Base-by-base conservation (phyloP, 2,113 vertebrate species). In the Corythornis madagascariensis region DNA sequence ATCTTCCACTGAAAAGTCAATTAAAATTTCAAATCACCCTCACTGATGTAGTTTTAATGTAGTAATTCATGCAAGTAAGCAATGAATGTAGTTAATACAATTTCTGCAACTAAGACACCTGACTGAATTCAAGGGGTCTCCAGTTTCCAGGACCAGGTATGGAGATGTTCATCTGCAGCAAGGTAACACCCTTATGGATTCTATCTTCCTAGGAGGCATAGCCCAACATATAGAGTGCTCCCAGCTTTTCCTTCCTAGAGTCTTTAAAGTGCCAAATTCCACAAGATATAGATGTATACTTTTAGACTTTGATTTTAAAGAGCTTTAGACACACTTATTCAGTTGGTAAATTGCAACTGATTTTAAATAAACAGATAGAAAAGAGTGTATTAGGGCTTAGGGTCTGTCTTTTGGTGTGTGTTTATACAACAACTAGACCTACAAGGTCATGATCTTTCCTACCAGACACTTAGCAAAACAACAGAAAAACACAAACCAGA, bases 161-260 rank as follows among this genome's bases (percentile, higher is more conserved):
- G 10, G 26, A 66, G 38, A 86, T 12, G 17, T 31, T 16, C 6
- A 10, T 16, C 26, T 65, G n/a, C 18, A 79, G 43, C 15, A 65
- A 80, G n/a, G 8, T 60, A 43, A 55, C 28, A 61, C 20, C 10
- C 17, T 33, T 29, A 2, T 0, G 2, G 28, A 11, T 70, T 29
- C 61, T 40, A 57, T 76, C 16, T 17, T 66, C 40, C 52, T 63
- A 43, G 33, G 43, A 86, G 12, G 22, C 28, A 63, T 0, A 86
- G 67, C 14, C 8, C 33, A 47, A 33, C 35, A 60, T 2, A 57
- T 2, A 42, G 55, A 31, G n/a, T 7, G 35, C 40, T 66, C 42
- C 5, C 33, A 80, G 25, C 20, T 83, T 61, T 50, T 60, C 24
- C 42, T 75, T 59, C 28, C 61, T 0, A 9, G 11, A 31, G 8